Evolutionary conservation across 2,113 vertebrate genomes (phyloP).

Genomic region (Dissostichus mawsoni): DNA sequence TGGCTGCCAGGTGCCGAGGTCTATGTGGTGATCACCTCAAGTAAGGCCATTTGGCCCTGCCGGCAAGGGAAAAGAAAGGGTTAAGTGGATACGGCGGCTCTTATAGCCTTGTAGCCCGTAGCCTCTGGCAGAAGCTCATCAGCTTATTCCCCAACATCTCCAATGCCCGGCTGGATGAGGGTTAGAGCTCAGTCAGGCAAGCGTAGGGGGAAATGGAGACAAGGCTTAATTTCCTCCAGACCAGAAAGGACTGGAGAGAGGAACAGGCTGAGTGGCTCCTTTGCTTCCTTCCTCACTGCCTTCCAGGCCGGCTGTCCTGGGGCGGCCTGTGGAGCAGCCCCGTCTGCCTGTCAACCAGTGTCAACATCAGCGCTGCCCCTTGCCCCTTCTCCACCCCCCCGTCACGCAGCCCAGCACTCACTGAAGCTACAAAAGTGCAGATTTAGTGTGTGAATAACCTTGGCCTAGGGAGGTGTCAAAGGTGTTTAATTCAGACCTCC

Average conservation of each 20-base stretch:
- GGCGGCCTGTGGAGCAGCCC: conserved; percentile 46
- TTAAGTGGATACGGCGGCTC: conserved; percentile 63
- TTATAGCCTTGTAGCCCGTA: conserved; percentile 27
- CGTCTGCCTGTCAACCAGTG: conserved; percentile 63
- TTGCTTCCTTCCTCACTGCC: conserved; percentile 19
- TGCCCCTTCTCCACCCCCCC: conserved; percentile 25
- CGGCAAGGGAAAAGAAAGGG: conserved; percentile 54
- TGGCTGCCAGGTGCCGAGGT: conserved; percentile 72
- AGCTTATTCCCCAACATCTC: conserved; percentile 60
- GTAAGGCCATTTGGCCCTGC: conserved; percentile 46
- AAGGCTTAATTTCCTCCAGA: conserved; percentile 79
- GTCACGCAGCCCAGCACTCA: conserved; percentile 37
- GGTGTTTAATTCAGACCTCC: conserved; percentile 63
- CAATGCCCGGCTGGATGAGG: conserved; percentile 47
- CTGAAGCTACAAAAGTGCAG: conserved; percentile 68
- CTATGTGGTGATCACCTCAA: conserved; percentile 60
- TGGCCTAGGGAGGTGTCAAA: conserved; percentile 60
- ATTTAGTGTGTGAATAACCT: conserved; percentile 63
- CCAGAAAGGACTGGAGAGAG: conserved; percentile 39
- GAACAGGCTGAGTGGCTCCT: conserved; percentile 10
- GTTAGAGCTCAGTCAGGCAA: conserved; percentile 41
- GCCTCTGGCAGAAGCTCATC: conserved; percentile 68
- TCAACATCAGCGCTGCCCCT: conserved; percentile 55
- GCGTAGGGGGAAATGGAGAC: conserved; percentile 67
- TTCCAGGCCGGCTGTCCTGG: conserved; percentile 40